Evolutionary conservation across 2,797 vertebrate genomes (phyloP).

Genomic region (Eupleurogrammus muticus): DNA sequence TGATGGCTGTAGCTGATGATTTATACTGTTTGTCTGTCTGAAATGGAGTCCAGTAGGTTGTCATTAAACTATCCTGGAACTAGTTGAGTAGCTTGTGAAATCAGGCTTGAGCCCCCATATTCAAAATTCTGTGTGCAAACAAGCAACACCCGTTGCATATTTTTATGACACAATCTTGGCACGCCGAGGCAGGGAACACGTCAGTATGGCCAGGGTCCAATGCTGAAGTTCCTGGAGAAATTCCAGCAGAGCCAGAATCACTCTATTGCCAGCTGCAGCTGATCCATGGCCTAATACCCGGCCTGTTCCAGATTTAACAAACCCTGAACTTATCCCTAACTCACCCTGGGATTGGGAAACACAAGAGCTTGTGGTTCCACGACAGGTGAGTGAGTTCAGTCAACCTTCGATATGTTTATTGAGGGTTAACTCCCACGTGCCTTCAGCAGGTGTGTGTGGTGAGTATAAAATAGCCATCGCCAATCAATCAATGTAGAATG

Average conservation of each 20-base stretch:
- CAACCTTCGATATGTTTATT: too few relatives aligned
- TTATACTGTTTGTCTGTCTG: not conserved
- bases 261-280: slow-evolving; percentile 40
- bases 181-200: slow-evolving; percentile 18
- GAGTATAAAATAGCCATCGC: too few relatives aligned
- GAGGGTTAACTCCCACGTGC: too few relatives aligned
- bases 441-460: too few relatives aligned
- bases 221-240: slow-evolving; percentile 32
- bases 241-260: slow-evolving; percentile 47
- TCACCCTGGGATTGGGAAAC: too few relatives aligned
- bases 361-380: not conserved
- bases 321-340: not conserved
- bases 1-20: slow-evolving; percentile 14
- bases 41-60: slow-evolving; percentile 5
- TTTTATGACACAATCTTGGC: slow-evolving; percentile 56
- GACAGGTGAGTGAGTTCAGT: not conserved
- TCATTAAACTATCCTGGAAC: not conserved
- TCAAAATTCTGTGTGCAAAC: slow-evolving; percentile 48
- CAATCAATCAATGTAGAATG: too few relatives aligned
- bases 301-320: not conserved
- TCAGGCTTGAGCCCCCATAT: slow-evolving; percentile 34
- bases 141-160: slow-evolving; percentile 40
- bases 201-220: slow-evolving; percentile 21
- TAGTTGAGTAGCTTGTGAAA: slow-evolving; percentile 33
- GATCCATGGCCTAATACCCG: slow-evolving; percentile 19